Base-by-base conservation (phyloP, 2,113 vertebrate genomes). In the Campylomormyrus numenius region DNA sequence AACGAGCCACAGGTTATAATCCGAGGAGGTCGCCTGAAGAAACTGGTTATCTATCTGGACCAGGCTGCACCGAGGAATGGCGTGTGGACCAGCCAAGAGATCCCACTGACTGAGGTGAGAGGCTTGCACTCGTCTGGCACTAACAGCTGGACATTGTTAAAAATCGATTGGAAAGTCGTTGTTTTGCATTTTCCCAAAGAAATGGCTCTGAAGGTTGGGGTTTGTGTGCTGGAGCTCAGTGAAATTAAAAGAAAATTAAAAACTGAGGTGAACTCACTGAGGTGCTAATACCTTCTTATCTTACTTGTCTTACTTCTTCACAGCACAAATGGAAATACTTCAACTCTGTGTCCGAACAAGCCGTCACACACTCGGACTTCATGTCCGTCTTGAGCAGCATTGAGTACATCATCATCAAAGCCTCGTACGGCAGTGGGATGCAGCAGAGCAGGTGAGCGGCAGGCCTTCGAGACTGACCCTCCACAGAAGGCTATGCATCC, bases 251-350 rank as follows among this genome's bases (percentile, higher is more conserved):
- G 31, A 27, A 42, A 80, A 50, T 35, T 27, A 35, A 56, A 87
- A 39, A 85, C 15, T 21, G 42, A 46, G 80, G 15, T 45, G 77
- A 27, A 52, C 85, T 10, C 10, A 1, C 10, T 5, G 5, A 35
- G 49, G 48, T 35, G 24, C n/a, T 21, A 27, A 56, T 21, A 35
- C 50, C 24, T 42, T 42, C 39, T 42, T 42, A 3, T 42, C 39
- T 3, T 42, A 42, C 3, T 42, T 42, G 53, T 15, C 19, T 88
- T 62, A 27, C 45, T 52, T 46, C 87, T 52, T 87, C 39, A 53
- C 94, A 99, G 98, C 94, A 96, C 93, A 94, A 94, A 49, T 99
- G 98, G 98, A 98, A 96, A 85, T 98, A 99, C 90, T 99, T 98
- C 92, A 98, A 99, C 92, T 97, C 98, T 0, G 97, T 98, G 39